Evolutionary conservation across 2,113 vertebrate species (phyloP), one percentile per base, ranked within the genome.

Genomic region (Alethe castanea): DNA sequence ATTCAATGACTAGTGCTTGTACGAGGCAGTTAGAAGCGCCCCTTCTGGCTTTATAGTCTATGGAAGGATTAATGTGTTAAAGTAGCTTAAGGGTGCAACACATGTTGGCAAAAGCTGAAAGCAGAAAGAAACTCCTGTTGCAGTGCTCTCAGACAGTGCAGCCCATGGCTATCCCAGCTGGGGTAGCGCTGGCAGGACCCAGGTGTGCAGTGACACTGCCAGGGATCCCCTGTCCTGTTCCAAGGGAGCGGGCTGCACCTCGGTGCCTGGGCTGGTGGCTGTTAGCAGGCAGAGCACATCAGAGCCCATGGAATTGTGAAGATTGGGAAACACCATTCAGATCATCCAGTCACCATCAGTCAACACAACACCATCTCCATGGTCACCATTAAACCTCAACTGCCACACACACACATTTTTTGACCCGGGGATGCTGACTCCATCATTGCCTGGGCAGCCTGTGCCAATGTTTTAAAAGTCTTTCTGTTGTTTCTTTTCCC

Each of bases 11-110:
- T 82, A 72, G 92, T 2, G 3, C 54, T 69, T 80, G 53, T 69
- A 69, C 8, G 19, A 79, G 87, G 92, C 88, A 60, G 90, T 81
- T 93, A 57, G 85, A 88, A 92, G 76, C 86, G 81, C 90, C 85
- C 95, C 85, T 92, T 88, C 88, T 96, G 85, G 50, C 87, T 95
- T 93, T 93, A 91, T 66, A 84, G 89, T 78, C 86, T 82, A 62
- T 45, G 72, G 83, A 50, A 73, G 91, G 83, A 81, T 95, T 91
- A 53, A 81, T 45, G 80, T 50, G 83, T 91, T 90, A 60, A 90
- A 90, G 92, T 91, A 87, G 92, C 87, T 93, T 72, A 44, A 90
- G 90, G 92, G 90, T 90, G 77, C 70, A 90, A 48, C 90, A 53
- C 24, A 4, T 53, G 78, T 66, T 90, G 61, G 87, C 61, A 71